phyloP scores from a whole-genome alignment of 2,113 vertebrate genomes.

The Hemiprocne comata region DNA sequence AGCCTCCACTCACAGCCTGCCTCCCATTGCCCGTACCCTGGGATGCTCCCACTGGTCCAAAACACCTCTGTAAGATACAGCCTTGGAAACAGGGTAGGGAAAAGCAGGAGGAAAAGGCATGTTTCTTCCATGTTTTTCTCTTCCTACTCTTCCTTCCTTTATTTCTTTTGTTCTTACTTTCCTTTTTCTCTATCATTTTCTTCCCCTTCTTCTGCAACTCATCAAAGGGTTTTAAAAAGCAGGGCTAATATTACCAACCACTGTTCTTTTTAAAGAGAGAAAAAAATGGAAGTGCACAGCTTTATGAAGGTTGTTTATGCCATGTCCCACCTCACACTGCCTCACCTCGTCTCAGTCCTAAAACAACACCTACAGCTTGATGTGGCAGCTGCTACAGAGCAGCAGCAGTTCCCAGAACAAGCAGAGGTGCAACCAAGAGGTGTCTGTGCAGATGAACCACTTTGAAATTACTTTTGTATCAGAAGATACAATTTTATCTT shows the following conservation, averaged over 20 bases:
- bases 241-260: background rate
- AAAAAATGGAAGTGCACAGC: background rate
- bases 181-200: background rate
- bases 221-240: background rate
- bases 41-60: background rate
- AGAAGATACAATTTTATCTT: too few species aligned
- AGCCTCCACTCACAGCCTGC: background rate
- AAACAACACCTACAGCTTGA: background rate
- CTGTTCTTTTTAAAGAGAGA: background rate
- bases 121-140: background rate
- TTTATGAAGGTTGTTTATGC: background rate
- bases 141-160: background rate
- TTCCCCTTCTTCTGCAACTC: background rate
- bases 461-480: background rate
- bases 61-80: background rate
- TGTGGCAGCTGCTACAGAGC: background rate
- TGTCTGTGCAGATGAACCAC: background rate
- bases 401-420: background rate
- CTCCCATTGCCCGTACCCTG: accelerated
- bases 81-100: background rate
- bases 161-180: background rate
- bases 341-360: background rate
- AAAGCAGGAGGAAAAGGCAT: background rate
- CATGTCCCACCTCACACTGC: background rate
- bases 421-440: background rate